A percentile compares a stretch with the other conserved stretches of the same genome.
Conservation (phyloP, 1,140 invertebrate species). For the Drosophila tristis region DNA sequence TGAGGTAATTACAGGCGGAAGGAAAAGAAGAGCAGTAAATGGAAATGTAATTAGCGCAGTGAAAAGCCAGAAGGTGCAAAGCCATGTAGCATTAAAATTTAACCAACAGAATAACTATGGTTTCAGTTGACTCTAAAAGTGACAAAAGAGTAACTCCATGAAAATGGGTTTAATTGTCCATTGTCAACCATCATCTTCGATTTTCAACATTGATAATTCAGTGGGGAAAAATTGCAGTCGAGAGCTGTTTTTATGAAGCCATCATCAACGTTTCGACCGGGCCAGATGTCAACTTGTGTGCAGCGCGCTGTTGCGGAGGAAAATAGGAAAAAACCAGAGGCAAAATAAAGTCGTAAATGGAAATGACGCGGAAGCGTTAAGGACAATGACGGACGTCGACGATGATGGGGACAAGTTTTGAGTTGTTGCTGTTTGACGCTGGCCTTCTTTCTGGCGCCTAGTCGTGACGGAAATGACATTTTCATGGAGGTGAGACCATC, state of each 20-base stretch:
- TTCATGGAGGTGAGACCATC: constrained; percentile 44
- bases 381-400: constrained; percentile 56
- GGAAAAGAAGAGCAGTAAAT: neutral
- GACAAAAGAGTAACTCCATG: neutral
- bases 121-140: constrained; percentile 6
- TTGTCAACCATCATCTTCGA: constrained; percentile 11
- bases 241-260: constrained; percentile 45
- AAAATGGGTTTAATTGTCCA: neutral
- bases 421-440: constrained; percentile 24
- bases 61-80: neutral
- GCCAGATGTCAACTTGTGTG: constrained; percentile 50
- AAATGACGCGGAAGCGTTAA: constrained; percentile 51
- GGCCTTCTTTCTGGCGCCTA: constrained; percentile 14
- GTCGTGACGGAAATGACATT: constrained; percentile 41
- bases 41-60: constrained; percentile 25
- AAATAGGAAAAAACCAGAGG: neutral
- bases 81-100: constrained; percentile 18
- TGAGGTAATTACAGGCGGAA: constrained; percentile 33
- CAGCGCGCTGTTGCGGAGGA: too few relatives aligned
- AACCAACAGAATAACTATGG: neutral
- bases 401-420: constrained; percentile 42
- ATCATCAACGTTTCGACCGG: constrained; percentile 27
- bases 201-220: constrained; percentile 57
- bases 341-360: constrained; percentile 33
- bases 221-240: constrained; percentile 50